phyloP scores from a whole-genome alignment of 2,113 vertebrate genomes.

The Columba livia region DNA sequence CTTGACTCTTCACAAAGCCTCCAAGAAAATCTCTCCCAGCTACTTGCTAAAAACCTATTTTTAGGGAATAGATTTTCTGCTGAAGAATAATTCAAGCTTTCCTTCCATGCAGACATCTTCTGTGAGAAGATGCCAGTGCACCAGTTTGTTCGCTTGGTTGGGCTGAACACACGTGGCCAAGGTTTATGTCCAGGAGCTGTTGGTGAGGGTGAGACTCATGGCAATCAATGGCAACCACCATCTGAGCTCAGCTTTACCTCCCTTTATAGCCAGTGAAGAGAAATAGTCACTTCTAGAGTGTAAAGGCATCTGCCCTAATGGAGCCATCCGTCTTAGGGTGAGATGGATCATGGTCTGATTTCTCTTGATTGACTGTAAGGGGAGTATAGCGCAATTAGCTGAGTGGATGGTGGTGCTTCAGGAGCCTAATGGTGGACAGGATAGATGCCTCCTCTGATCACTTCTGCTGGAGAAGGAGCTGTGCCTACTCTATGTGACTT shows the following conservation, averaged over 20 bases:
- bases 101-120: background rate
- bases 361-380: background rate
- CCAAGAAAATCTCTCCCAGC: constrained; percentile 8
- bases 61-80: background rate
- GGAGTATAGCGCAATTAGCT: background rate
- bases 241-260: background rate
- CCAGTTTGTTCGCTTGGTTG: background rate
- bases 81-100: background rate
- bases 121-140: fast-evolving
- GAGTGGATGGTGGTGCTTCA: background rate
- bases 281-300: background rate
- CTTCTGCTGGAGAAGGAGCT: background rate
- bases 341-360: background rate
- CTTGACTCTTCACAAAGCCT: background rate
- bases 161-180: background rate
- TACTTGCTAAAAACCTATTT: constrained; percentile 28
- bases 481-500: background rate
- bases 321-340: background rate
- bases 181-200: background rate
- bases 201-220: background rate
- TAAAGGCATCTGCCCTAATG: background rate
- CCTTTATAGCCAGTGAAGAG: background rate
- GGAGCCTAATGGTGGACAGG: background rate
- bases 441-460: background rate
- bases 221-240: background rate